These are phyloP conservation scores for Poecilia latipinna DNA, from an alignment of 2,113 vertebrate genomes.

Conservation along the genomic window DNA sequence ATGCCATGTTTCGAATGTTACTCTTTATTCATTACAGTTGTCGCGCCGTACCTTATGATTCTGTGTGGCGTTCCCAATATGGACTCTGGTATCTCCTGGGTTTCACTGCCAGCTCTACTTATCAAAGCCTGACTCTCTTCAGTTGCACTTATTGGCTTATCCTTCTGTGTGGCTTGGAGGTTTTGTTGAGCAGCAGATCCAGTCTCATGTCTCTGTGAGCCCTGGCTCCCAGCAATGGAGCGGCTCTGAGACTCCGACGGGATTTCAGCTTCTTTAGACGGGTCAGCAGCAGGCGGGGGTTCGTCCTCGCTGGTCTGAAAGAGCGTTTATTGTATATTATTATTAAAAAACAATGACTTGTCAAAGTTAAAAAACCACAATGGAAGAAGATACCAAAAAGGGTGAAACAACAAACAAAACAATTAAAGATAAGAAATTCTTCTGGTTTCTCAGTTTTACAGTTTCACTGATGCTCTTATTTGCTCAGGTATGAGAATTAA, in stretches of 20 bases:
- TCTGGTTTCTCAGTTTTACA: too few species aligned
- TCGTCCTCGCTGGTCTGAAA: slow-evolving; percentile 24
- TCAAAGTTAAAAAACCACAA: neutral
- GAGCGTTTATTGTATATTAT: neutral
- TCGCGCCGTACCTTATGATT: neutral
- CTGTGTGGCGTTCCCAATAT: neutral
- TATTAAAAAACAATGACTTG: neutral
- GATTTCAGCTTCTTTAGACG: neutral
- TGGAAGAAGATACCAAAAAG: too few species aligned
- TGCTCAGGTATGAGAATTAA: too few species aligned
- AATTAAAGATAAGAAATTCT: too few species aligned
- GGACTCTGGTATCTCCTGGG: neutral
- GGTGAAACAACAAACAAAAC: too few species aligned
- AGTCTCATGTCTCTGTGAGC: neutral
- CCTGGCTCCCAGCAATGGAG: neutral
- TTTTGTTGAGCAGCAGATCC: neutral
- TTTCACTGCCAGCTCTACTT: neutral
- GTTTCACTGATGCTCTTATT: too few species aligned
- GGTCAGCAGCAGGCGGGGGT: neutral
- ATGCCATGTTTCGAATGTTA: neutral
- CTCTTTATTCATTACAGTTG: neutral
- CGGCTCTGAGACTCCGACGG: neutral
- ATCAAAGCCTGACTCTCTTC: neutral
- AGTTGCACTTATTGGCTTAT: neutral
- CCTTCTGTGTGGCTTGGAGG: neutral